Evolutionary conservation across 35 echinoderm and acorn worm genomes (phyloP).

Genomic region (Hemicentrotus pulcherrimus): DNA sequence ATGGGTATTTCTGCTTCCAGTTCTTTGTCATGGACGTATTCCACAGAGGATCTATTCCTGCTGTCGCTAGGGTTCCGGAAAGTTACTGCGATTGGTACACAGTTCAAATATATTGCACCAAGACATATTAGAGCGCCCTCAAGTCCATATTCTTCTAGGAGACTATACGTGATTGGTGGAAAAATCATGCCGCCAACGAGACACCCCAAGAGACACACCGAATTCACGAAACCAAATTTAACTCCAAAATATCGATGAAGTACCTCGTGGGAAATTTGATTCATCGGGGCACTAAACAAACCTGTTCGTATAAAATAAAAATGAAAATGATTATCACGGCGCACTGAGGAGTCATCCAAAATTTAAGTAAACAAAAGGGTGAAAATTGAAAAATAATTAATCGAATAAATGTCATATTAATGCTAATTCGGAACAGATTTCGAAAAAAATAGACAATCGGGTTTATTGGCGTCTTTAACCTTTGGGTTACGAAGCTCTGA

Average conservation of each 20-base stretch:
- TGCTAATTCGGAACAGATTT: too few species aligned
- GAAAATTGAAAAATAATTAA: too few species aligned
- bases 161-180: not conserved
- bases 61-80: not conserved
- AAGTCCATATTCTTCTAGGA: conserved; percentile 16
- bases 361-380: too few species aligned
- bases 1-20: not conserved
- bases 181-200: conserved; percentile 8
- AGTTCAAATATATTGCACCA: conserved; percentile 14
- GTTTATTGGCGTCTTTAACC: too few species aligned
- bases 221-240: conserved; percentile 21
- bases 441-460: too few species aligned
- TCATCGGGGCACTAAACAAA: conserved; percentile 16
- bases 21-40: not conserved
- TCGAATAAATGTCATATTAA: too few species aligned
- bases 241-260: conserved; percentile 20
- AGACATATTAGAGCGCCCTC: conserved; percentile 25
- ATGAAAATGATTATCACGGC: not conserved
- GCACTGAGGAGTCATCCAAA: not conserved
- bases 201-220: not conserved
- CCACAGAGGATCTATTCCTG: not conserved
- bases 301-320: not conserved
- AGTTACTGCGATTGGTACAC: conserved; percentile 30
- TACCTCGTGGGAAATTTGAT: not conserved
- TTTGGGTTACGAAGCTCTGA: too few species aligned